Percentiles rank a stretch among this genome's conserved stretches.
Evolutionary conservation across 2,797 vertebrate genomes (phyloP).

Genomic region (Propithecus deckenii): DNA sequence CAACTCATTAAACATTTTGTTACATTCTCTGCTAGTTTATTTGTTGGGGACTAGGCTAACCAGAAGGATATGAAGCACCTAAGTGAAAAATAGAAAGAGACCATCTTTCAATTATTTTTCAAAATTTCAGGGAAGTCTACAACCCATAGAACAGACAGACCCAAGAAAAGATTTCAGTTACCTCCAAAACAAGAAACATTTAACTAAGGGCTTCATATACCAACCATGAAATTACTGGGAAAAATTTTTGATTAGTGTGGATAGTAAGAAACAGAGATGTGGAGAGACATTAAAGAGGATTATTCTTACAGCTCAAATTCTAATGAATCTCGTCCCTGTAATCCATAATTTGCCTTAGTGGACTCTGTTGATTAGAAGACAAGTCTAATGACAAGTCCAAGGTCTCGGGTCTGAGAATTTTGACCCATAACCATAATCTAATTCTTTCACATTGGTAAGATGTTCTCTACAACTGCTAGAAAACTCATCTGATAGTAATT

Average conservation of each 20-base stretch:
- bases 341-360: not conserved
- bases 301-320: not conserved
- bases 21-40: not conserved
- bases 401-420: not conserved
- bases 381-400: not conserved
- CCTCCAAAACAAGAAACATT: not conserved
- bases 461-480: not conserved
- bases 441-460: not conserved
- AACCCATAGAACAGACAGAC: not conserved
- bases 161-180: not conserved
- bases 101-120: not conserved
- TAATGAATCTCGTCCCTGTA: not conserved
- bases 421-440: too few relatives aligned
- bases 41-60: not conserved
- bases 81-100: not conserved
- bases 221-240: not conserved
- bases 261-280: not conserved
- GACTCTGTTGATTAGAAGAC: not conserved
- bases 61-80: not conserved
- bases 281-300: not conserved
- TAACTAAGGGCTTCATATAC: not conserved
- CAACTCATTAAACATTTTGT: not conserved
- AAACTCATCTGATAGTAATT: not conserved
- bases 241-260: not conserved
- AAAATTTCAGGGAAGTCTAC: not conserved